phyloP scores from a whole-genome alignment of 2,888 invertebrate genomes.

The Orgyia antiqua region DNA sequence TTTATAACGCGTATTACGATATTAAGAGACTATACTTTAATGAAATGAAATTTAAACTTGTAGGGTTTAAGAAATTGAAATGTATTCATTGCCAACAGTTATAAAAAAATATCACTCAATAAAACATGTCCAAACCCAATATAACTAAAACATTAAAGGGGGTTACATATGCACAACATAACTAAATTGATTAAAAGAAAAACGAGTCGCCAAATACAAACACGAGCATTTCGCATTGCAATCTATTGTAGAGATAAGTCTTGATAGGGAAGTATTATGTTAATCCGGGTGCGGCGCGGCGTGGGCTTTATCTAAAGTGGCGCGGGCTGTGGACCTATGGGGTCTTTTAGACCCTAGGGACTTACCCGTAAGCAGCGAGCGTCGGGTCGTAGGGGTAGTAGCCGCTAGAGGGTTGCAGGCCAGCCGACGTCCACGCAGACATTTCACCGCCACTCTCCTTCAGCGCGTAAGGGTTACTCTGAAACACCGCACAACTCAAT shows the following conservation, averaged over 20 bases:
- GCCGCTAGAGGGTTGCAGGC: constrained; percentile 92
- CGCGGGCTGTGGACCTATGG: constrained; percentile 52
- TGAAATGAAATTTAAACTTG: too few relatives aligned
- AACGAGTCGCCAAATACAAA: constrained; percentile 64
- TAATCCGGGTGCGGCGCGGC: constrained; percentile 61
- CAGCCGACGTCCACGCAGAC: constrained; percentile 95
- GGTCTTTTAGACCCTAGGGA: constrained; percentile 59
- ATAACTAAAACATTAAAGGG: constrained; percentile 30
- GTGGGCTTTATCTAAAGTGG: constrained; percentile 72
- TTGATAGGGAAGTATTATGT: constrained; percentile 67
- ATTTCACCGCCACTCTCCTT: constrained; percentile 92
- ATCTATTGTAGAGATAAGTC: constrained; percentile 70
- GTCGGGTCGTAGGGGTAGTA: constrained; percentile 97
- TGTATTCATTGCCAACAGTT: too few relatives aligned
- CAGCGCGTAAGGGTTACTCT: constrained; percentile 94
- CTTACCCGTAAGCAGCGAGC: constrained; percentile 95
- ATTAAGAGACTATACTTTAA: too few relatives aligned
- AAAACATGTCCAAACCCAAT: constrained; percentile 46
- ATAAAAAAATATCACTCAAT: constrained; percentile 33
- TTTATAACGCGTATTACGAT: too few relatives aligned
- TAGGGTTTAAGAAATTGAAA: too few relatives aligned
- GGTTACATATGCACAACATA: constrained; percentile 55
- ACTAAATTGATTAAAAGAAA: constrained; percentile 59
- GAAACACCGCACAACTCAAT: constrained; percentile 69
- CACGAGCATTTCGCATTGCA: constrained; percentile 72